Base-by-base conservation (phyloP, 2,888 invertebrate species). In the Drosophila histrio region DNA sequence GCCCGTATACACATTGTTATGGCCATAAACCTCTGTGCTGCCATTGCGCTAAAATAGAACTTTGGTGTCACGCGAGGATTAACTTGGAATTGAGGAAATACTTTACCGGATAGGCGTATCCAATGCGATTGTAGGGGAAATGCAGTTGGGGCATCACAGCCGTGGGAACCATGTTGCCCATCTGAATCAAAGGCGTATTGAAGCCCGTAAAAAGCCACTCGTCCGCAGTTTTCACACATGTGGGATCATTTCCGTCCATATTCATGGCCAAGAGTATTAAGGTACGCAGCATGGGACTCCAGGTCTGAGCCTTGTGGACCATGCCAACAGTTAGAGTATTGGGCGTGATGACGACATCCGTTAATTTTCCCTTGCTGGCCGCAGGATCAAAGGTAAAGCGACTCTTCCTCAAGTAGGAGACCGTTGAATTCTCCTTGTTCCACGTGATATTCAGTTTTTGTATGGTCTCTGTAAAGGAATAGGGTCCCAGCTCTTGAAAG, bases 121-220 rank as follows among this genome's bases (percentile, higher is more conserved):
- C 98, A 87, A 98, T 97, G 80, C 93, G 94, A 82, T 97, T 97
- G 72, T 94, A 94, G 0, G 94, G 94, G 0, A 94, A 93, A 0
- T 93, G 92, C 0, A 93, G 91, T 90, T 93, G 89, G 2, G 84
- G 88, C 0, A 92, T 90, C 30, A 95, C 75, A 70, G 92, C 92
- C 63, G 92, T 93, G 0, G 95, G 95, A 56, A 95, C 88, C 28
- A 86, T 36, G 28, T 78, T 72, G 56, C 72, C 72, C 38, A 83
- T 73, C 36, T 94, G 93, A 44, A 97, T 92, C 3, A 97, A 87
- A 0, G 94, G 92, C 89, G 97, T 97, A 0, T 94, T 92, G 88
- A 96, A 97, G 0, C 97, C 97, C 6, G 94, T 94, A 83, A 97
- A 96, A 0, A 97, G 92, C 34, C 96, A 92, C 79, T 97, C 94